These are phyloP conservation scores for Paguma larvata DNA, from an alignment of 2,797 vertebrate species.

Conservation along the genomic window DNA sequence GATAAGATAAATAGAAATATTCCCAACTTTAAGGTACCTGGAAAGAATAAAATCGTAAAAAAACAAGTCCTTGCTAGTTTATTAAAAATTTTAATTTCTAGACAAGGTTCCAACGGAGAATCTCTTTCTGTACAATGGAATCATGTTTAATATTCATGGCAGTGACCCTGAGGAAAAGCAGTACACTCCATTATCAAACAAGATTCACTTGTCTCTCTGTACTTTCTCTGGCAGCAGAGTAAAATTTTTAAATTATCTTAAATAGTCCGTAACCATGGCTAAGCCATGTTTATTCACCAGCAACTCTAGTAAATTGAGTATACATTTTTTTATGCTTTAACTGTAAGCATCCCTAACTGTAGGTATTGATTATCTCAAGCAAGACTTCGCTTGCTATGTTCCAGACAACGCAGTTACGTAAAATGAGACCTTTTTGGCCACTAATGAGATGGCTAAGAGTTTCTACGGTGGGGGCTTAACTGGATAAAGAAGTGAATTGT, in stretches of 20 bases:
- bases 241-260: not conserved
- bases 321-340: constrained; percentile 38
- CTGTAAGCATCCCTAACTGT: not conserved
- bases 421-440: not conserved
- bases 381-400: not conserved
- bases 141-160: constrained; percentile 65
- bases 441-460: not conserved
- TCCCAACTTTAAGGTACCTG: not conserved
- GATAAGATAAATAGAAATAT: not conserved
- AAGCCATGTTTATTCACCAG: not conserved
- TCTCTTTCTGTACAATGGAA: constrained; percentile 31
- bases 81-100: constrained; percentile 64
- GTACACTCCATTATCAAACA: constrained; percentile 56
- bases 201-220: constrained; percentile 28
- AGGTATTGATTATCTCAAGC: not conserved
- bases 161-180: constrained; percentile 38
- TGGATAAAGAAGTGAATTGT: not conserved
- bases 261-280: not conserved
- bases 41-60: constrained; percentile 18
- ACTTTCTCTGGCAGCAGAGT: constrained; percentile 17
- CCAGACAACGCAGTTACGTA: not conserved
- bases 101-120: constrained; percentile 4
- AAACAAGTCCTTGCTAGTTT: constrained; percentile 1
- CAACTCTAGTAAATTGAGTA: not conserved
- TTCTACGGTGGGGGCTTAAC: not conserved